phyloP scores from a whole-genome alignment of 2,113 vertebrate genomes.

The Hepsetus odoe region DNA sequence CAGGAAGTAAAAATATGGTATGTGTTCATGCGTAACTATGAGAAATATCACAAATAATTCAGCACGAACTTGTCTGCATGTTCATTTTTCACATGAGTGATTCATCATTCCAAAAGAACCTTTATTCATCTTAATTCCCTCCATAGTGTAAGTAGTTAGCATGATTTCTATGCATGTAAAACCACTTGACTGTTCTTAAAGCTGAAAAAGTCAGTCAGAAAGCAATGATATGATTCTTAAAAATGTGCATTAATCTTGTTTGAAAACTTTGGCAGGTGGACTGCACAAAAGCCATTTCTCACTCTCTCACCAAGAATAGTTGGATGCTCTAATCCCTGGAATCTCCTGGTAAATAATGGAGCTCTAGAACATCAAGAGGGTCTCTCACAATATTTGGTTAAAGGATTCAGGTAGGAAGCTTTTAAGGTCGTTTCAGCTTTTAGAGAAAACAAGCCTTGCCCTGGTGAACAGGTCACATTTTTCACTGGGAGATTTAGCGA shows the following conservation, averaged over 20 bases:
- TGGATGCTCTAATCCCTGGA: conserved; percentile 69
- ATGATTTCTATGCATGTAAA: too few species aligned
- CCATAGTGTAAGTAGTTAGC: too few species aligned
- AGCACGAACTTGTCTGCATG: background rate
- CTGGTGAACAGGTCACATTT: conserved; percentile 69
- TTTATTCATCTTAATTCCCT: too few species aligned
- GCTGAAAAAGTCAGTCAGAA: background rate
- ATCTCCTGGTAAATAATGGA: conserved; percentile 75
- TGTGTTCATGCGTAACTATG: background rate
- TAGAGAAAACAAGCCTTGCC: conserved; percentile 69
- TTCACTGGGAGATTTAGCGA: conserved; percentile 66
- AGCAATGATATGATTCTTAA: background rate
- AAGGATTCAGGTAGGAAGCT: conserved; percentile 81
- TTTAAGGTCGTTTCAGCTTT: conserved; percentile 77
- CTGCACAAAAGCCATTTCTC: conserved; percentile 27
- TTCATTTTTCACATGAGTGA: background rate
- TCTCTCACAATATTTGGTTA: conserved; percentile 84
- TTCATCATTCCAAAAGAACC: background rate
- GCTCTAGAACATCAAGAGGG: conserved; percentile 75
- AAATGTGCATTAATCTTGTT: background rate
- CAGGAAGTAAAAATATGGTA: background rate
- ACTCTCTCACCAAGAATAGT: conserved; percentile 37
- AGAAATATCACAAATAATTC: background rate
- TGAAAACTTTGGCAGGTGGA: conserved; percentile 29
- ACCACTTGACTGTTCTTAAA: too few species aligned